Evolutionary conservation across 1,140 invertebrate genomes (phyloP).

Genomic region (Venturia canescens): DNA sequence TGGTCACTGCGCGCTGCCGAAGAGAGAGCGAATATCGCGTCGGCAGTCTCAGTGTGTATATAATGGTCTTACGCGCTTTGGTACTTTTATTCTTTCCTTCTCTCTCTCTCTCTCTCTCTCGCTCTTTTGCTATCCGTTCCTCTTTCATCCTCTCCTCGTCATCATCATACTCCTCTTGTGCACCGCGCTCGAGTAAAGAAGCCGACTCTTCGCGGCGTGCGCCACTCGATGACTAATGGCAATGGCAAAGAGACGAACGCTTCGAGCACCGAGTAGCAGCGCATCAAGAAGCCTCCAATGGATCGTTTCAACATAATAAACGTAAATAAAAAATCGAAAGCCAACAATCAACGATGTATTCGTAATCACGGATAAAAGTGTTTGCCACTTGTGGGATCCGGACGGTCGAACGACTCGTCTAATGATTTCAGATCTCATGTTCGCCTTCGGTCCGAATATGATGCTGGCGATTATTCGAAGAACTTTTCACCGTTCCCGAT

Average conservation of each 20-base stretch:
- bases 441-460: too few relatives aligned
- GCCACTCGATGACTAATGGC: constrained; percentile 53
- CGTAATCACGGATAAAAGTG: background rate
- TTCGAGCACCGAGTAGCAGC: background rate
- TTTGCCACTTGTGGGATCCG: background rate
- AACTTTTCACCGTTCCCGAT: too few relatives aligned
- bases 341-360: background rate
- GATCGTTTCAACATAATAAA: background rate
- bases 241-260: constrained; percentile 40
- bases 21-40: constrained; percentile 16
- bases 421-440: background rate
- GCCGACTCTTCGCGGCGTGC: constrained; percentile 35
- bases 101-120: background rate
- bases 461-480: too few relatives aligned
- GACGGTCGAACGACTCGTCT: background rate
- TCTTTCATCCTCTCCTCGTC: background rate
- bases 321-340: background rate
- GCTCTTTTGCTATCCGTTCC: background rate
- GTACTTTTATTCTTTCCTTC: background rate
- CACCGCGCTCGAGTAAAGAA: constrained; percentile 15
- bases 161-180: constrained; percentile 28
- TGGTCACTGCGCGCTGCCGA: constrained; percentile 40
- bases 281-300: background rate
- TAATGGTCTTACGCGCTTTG: constrained; percentile 36
- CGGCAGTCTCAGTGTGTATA: constrained; percentile 27